Evolutionary conservation across 2,888 invertebrate species (phyloP).

Genomic region (Acronicta aceris): DNA sequence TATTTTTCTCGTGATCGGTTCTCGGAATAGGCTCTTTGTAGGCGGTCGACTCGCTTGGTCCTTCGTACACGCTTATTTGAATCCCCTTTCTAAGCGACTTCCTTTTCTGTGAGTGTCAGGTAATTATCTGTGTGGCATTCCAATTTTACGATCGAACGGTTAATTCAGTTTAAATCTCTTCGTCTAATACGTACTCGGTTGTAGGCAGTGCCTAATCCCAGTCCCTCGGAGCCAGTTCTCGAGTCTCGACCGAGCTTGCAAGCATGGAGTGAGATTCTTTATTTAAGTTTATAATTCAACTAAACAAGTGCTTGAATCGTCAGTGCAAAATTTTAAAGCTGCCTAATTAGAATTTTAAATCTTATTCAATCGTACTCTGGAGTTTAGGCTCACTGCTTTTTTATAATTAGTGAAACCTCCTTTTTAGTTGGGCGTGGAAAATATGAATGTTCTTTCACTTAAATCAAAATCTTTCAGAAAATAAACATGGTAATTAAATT

Average conservation of each 20-base stretch:
- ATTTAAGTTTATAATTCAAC: conserved; percentile 46
- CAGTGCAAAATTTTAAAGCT: conserved; percentile 48
- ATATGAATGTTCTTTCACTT: not conserved
- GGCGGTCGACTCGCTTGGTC: conserved; percentile 76
- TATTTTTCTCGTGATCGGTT: conserved; percentile 78
- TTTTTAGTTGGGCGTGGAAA: conserved; percentile 8
- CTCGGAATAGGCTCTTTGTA: conserved; percentile 63
- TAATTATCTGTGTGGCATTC: conserved; percentile 90
- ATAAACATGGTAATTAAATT: not conserved
- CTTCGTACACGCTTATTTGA: conserved; percentile 86
- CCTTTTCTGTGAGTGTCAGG: conserved; percentile 89
- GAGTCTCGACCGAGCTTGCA: conserved; percentile 59
- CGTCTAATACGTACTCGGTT: conserved; percentile 84
- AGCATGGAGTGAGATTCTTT: conserved; percentile 69
- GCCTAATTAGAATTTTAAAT: conserved; percentile 53
- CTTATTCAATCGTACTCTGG: conserved; percentile 38
- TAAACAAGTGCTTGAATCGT: conserved; percentile 44
- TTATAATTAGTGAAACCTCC: conserved; percentile 16
- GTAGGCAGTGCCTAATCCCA: conserved; percentile 85
- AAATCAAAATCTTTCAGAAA: not conserved
- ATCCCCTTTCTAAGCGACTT: conserved; percentile 86
- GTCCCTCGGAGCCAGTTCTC: conserved; percentile 77
- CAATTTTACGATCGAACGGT: conserved; percentile 89
- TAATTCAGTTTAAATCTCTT: conserved; percentile 89
- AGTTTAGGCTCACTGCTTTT: conserved; percentile 24